Conservation (phyloP, 2,113 vertebrate species). For the Leuciscus idus region DNA sequence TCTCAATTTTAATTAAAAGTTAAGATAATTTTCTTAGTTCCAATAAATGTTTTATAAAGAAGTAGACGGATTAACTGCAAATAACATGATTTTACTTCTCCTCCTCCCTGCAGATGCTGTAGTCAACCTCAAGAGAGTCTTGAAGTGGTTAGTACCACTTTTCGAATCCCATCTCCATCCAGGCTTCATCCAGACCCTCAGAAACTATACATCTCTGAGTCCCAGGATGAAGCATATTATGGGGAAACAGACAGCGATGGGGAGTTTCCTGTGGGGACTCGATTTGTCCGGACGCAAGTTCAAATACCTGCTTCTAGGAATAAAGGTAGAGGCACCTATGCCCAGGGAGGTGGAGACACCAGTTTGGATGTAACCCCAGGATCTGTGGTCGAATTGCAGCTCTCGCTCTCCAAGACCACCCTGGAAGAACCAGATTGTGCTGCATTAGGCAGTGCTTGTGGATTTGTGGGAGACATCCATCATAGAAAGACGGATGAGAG, state of each 20-base stretch:
- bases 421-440: constrained; percentile 59
- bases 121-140: constrained; percentile 27
- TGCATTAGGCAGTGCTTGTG: constrained; percentile 73
- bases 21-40: not conserved
- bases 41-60: not conserved
- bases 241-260: constrained; percentile 66
- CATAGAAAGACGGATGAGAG: constrained; percentile 41
- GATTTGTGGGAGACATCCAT: constrained; percentile 67
- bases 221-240: constrained; percentile 68
- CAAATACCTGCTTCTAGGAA: constrained; percentile 60
- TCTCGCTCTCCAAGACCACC: constrained; percentile 79
- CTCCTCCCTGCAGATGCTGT: constrained; percentile 43
- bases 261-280: constrained; percentile 58
- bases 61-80: not conserved
- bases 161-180: constrained; percentile 74
- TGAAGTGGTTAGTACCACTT: constrained; percentile 76
- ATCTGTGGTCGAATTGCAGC: constrained; percentile 83
- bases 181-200: constrained; percentile 56
- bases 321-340: constrained; percentile 56
- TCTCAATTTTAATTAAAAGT: not conserved
- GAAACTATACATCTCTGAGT: constrained; percentile 73
- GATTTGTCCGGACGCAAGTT: constrained; percentile 59
- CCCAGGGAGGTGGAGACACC: constrained; percentile 58
- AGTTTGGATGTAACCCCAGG: constrained; percentile 66
- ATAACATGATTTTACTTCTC: not conserved